A percentile compares a stretch with the other conserved stretches of the same genome.
Conservation (phyloP, 2,113 vertebrate genomes). For the Pterocles orientalis region DNA sequence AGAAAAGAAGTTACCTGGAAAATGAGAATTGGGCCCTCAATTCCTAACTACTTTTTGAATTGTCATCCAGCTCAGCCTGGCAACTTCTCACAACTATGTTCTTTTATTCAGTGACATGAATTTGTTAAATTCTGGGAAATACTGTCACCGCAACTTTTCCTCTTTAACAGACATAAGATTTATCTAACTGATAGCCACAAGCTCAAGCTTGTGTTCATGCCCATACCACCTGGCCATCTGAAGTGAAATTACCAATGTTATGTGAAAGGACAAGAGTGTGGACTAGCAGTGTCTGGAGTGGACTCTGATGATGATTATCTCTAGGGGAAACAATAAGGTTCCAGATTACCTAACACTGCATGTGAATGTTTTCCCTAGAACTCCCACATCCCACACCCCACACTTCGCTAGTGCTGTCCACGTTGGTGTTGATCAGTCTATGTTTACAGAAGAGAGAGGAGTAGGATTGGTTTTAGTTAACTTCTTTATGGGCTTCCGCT, state of each 20-base stretch:
- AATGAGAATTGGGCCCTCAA: neutral
- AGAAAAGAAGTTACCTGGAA: neutral
- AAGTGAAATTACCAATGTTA: neutral
- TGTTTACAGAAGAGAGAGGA: neutral
- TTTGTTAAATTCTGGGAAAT: constrained; percentile 2
- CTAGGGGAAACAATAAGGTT: neutral
- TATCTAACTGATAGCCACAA: neutral
- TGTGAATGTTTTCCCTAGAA: neutral
- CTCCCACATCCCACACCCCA: neutral
- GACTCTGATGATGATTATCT: neutral
- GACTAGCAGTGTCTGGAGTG: neutral
- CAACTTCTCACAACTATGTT: neutral
- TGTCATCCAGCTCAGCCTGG: neutral
- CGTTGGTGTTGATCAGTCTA: neutral
- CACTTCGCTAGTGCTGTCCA: neutral
- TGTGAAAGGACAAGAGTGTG: neutral
- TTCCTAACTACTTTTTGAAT: neutral
- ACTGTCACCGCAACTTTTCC: neutral
- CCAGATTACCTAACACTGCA: neutral
- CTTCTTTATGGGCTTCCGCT: neutral
- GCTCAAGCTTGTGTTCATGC: neutral
- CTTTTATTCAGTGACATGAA: neutral
- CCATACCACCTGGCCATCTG: neutral
- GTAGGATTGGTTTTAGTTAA: neutral
- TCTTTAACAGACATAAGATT: neutral